A percentile compares a stretch with the other conserved stretches of the same genome.
Evolutionary conservation across 2,888 invertebrate genomes (phyloP).

Genomic region (Neuroscelio doddi): DNA sequence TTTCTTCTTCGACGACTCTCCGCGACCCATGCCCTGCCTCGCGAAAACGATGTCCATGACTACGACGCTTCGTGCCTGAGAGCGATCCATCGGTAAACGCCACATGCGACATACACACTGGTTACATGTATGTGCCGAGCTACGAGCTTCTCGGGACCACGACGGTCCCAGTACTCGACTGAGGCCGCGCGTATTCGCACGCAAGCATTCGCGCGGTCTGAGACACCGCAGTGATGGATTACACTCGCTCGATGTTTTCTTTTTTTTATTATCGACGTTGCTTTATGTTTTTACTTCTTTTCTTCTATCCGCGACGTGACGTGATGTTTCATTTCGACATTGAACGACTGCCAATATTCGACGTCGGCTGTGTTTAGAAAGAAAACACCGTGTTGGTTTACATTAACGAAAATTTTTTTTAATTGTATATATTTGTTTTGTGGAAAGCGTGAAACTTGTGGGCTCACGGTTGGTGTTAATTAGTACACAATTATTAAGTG

Average conservation of each 20-base stretch:
- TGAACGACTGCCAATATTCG: too few relatives aligned
- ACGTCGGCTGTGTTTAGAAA: too few relatives aligned
- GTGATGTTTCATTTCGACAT: too few relatives aligned
- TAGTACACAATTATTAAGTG: too few relatives aligned
- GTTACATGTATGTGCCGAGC: constrained; percentile 9
- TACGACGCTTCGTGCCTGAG: constrained; percentile 8
- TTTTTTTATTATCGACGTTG: background rate
- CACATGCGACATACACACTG: constrained; percentile 52
- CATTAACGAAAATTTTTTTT: too few relatives aligned
- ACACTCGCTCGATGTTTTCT: constrained; percentile 6
- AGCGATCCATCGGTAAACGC: constrained; percentile 43
- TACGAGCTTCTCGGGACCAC: constrained; percentile 11
- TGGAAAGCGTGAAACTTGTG: too few relatives aligned
- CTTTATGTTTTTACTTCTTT: background rate
- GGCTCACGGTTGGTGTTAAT: too few relatives aligned
- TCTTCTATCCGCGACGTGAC: background rate
- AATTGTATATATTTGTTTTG: too few relatives aligned
- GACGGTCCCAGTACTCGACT: constrained; percentile 50
- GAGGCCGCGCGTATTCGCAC: constrained; percentile 28
- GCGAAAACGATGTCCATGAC: constrained; percentile 41
- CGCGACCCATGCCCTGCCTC: constrained; percentile 37
- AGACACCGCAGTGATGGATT: constrained; percentile 17
- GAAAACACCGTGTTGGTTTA: too few relatives aligned
- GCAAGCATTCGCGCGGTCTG: constrained; percentile 1
- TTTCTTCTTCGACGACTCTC: constrained; percentile 42